These are phyloP conservation scores for Gastrophryne carolinensis DNA, from an alignment of 2,797 vertebrate species.

Conservation along the genomic window DNA sequence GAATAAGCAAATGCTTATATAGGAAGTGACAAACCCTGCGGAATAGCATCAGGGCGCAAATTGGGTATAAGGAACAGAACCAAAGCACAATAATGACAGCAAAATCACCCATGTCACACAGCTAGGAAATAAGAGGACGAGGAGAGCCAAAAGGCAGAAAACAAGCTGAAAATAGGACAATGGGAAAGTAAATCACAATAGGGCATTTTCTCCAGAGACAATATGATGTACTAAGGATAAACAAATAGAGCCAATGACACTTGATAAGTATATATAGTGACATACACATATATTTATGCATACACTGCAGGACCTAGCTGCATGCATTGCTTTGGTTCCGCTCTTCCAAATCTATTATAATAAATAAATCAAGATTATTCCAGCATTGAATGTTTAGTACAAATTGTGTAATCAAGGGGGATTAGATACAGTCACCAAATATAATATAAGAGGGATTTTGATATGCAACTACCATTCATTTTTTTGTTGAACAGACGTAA, in stretches of 20 bases:
- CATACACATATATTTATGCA: too few species aligned
- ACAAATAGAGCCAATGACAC: background rate
- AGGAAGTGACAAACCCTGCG: constrained; percentile 13
- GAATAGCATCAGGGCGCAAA: background rate
- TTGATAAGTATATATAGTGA: too few species aligned
- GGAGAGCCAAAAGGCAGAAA: background rate
- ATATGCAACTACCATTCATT: too few species aligned
- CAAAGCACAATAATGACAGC: constrained; percentile 9
- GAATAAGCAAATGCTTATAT: background rate
- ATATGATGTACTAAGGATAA: background rate
- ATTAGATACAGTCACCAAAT: too few species aligned
- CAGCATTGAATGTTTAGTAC: too few species aligned
- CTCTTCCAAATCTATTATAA: too few species aligned
- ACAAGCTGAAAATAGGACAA: background rate
- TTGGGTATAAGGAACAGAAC: constrained; percentile 12
- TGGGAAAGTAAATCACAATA: background rate
- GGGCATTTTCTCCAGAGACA: background rate
- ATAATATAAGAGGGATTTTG: too few species aligned
- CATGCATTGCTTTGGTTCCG: too few species aligned
- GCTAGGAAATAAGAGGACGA: background rate
- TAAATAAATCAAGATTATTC: too few species aligned
- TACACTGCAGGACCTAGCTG: too few species aligned
- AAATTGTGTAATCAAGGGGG: too few species aligned
- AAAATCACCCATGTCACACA: background rate
- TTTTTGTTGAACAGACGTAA: too few species aligned